These are phyloP conservation scores for Oceanites oceanicus DNA, from an alignment of 2,113 vertebrate genomes.

Conservation along the genomic window DNA sequence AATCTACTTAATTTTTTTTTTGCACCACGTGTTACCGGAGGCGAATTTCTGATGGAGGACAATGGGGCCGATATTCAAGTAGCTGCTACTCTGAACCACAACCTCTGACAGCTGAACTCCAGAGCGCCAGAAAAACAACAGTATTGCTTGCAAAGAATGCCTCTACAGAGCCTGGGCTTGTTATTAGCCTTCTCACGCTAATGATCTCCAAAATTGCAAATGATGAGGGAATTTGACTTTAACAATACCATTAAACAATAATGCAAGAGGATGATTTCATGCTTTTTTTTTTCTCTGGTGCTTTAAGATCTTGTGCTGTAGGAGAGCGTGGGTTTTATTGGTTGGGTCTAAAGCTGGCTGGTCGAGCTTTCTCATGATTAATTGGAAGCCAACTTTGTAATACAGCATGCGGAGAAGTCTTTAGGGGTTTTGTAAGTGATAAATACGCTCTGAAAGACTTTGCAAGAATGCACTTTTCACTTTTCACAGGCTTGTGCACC, in stretches of 20 bases:
- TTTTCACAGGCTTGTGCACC: not conserved
- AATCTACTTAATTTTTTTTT: not conserved
- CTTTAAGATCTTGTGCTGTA: not conserved
- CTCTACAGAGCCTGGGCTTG: not conserved
- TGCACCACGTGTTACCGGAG: conserved; percentile 3
- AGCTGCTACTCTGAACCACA: conserved; percentile 28
- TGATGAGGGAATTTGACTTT: not conserved
- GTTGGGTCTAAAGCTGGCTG: not conserved
- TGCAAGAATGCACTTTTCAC: not conserved
- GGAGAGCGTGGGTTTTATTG: not conserved
- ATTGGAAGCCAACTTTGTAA: not conserved
- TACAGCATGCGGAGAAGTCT: not conserved
- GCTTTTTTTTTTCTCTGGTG: not conserved
- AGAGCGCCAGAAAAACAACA: not conserved
- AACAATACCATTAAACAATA: not conserved
- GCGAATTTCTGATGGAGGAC: not conserved
- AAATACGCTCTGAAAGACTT: not conserved
- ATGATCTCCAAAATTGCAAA: not conserved
- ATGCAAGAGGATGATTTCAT: not conserved
- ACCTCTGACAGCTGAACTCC: not conserved
- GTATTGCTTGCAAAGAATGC: not conserved
- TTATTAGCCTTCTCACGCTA: not conserved
- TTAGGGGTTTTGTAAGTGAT: not conserved
- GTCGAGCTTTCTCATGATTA: not conserved
- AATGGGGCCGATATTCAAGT: conserved; percentile 28